Evolutionary conservation across 2,888 invertebrate species (phyloP).

Genomic region (Idaea biselata): DNA sequence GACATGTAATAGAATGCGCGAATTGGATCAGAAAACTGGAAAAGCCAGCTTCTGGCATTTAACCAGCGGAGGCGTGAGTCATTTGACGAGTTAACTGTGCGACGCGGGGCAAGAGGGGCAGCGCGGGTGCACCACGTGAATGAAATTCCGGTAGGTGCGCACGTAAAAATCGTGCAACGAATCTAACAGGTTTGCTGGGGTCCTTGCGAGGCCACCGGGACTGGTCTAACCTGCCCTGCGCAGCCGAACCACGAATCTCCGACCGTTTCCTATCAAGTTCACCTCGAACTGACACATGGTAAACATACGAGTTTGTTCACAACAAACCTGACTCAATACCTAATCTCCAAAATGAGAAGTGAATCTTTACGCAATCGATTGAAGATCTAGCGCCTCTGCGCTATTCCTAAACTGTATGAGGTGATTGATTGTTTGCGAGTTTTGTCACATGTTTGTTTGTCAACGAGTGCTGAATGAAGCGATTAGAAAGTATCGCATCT

Average conservation of each 20-base stretch:
- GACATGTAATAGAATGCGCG: constrained; percentile 62
- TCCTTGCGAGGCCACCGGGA: constrained; percentile 80
- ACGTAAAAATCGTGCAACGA: constrained; percentile 81
- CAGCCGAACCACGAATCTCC: constrained; percentile 76
- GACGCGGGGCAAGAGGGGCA: constrained; percentile 53
- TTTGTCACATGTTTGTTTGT: constrained; percentile 61
- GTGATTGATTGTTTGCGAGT: constrained; percentile 68
- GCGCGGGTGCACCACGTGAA: constrained; percentile 72
- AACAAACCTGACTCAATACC: constrained; percentile 33
- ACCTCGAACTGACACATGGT: constrained; percentile 53
- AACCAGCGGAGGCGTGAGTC: constrained; percentile 75
- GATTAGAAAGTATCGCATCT: constrained; percentile 78
- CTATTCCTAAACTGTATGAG: constrained; percentile 64
- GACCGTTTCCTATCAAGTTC: constrained; percentile 72
- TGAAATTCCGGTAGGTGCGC: constrained; percentile 80
- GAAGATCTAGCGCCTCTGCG: constrained; percentile 43
- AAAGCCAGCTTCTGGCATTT: constrained; percentile 77
- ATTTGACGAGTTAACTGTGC: constrained; percentile 78
- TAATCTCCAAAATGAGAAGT: constrained; percentile 29
- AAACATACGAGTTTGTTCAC: constrained; percentile 50
- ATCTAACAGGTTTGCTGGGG: constrained; percentile 81
- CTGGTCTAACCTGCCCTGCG: constrained; percentile 80
- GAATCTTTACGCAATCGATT: constrained; percentile 45
- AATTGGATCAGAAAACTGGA: constrained; percentile 77
- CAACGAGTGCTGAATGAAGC: constrained; percentile 59